These are phyloP conservation scores for Chydorus sphaericus DNA, from an alignment of 2,888 invertebrate species.

Conservation along the genomic window DNA sequence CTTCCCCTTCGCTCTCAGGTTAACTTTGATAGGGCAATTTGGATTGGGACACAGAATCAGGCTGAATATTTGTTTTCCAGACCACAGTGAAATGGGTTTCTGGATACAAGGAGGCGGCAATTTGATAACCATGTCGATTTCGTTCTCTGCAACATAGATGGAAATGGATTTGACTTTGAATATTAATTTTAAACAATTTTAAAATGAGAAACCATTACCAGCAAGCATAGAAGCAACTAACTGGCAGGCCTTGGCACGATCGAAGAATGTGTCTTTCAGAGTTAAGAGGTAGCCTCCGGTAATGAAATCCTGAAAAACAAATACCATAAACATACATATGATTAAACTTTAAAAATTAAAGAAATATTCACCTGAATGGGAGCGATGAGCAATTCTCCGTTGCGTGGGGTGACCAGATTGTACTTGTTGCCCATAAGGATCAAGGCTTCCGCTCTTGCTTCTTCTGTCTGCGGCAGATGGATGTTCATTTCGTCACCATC, in stretches of 20 bases:
- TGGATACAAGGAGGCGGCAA: slow-evolving; percentile 81
- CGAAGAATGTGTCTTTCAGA: slow-evolving; percentile 83
- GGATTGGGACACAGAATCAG: slow-evolving; percentile 76
- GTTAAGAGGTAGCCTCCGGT: slow-evolving; percentile 92
- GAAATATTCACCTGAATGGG: slow-evolving; percentile 58
- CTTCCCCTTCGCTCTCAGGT: slow-evolving; percentile 80
- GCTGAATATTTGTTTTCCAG: slow-evolving; percentile 89
- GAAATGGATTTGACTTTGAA: not conserved
- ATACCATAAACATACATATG: too few species aligned
- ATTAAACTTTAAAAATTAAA: too few species aligned
- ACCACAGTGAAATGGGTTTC: slow-evolving; percentile 82
- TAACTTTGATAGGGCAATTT: slow-evolving; percentile 60
- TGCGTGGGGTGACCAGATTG: slow-evolving; percentile 92
- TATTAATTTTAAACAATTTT: slow-evolving; percentile 14
- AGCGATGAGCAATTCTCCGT: slow-evolving; percentile 93
- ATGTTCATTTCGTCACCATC: slow-evolving; percentile 99
- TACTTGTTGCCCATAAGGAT: slow-evolving; percentile 95
- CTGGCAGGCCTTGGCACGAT: slow-evolving; percentile 59
- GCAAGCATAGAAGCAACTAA: slow-evolving; percentile 66
- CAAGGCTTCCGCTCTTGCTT: slow-evolving; percentile 91
- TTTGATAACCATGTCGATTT: slow-evolving; percentile 48
- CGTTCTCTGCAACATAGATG: not conserved
- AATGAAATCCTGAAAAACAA: slow-evolving; percentile 86
- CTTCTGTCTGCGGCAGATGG: slow-evolving; percentile 96
- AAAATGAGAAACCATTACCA: slow-evolving; percentile 67